These are phyloP conservation scores for Osmerus mordax DNA, from an alignment of 2,113 vertebrate species.

Conservation along the genomic window DNA sequence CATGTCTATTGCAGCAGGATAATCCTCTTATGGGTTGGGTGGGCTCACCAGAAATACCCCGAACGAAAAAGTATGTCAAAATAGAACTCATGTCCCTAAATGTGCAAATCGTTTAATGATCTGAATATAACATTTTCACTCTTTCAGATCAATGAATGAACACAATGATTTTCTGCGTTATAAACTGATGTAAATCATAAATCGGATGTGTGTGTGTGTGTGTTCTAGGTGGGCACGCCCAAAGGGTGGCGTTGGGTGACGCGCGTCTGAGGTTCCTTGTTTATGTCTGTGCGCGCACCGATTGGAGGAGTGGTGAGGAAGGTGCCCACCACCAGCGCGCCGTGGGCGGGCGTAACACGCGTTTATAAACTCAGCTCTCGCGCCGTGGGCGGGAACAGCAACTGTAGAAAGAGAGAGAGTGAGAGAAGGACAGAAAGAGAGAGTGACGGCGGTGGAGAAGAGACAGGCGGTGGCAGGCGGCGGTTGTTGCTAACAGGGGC, in stretches of 20 bases:
- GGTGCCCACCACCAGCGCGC: constrained; percentile 50
- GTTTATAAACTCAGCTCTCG: constrained; percentile 69
- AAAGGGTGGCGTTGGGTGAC: constrained; percentile 54
- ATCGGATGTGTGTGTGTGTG: constrained; percentile 10
- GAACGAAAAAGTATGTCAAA: too few species aligned
- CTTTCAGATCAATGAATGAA: too few species aligned
- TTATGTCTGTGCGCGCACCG: constrained; percentile 54
- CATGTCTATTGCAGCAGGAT: too few species aligned
- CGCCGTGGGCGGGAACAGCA: constrained; percentile 68
- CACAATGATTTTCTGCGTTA: constrained; percentile 31
- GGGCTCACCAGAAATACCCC: too few species aligned
- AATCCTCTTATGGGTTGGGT: too few species aligned
- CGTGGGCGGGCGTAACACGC: constrained; percentile 63
- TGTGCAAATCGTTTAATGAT: too few species aligned
- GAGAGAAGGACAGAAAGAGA: constrained; percentile 17
- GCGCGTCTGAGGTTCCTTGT: constrained; percentile 61
- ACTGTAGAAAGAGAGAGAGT: constrained; percentile 29
- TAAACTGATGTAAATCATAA: constrained; percentile 12
- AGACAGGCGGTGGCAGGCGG: constrained; percentile 38
- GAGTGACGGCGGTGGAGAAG: constrained; percentile 38
- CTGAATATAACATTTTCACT: too few species aligned
- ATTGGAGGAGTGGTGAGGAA: constrained; percentile 60
- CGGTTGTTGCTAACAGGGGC: constrained; percentile 72
- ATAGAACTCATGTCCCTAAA: too few species aligned
- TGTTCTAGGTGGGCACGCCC: constrained; percentile 49